These are phyloP conservation scores for Calcarius ornatus DNA, from an alignment of 2,113 vertebrate species.

Conservation along the genomic window DNA sequence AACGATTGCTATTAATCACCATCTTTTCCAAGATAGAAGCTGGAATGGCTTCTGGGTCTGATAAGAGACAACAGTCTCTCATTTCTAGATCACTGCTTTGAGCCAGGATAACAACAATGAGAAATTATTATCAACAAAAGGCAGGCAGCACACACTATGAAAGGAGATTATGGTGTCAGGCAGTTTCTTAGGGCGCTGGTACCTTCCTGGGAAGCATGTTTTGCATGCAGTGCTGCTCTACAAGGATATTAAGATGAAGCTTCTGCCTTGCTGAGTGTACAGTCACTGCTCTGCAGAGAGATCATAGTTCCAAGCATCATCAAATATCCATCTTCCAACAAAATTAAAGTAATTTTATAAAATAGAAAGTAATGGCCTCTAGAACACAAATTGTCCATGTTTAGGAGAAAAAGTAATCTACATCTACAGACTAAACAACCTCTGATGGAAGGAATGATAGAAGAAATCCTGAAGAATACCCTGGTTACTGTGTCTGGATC, in stretches of 20 bases:
- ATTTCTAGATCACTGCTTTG: background rate
- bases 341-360: background rate
- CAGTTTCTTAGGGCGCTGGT: background rate
- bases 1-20: background rate
- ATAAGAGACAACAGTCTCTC: background rate
- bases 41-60: background rate
- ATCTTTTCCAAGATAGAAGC: background rate
- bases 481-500: background rate
- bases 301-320: background rate
- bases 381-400: background rate
- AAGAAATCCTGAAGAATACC: background rate
- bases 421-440: background rate
- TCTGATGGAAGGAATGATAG: background rate
- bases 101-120: background rate
- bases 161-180: background rate
- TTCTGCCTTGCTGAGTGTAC: background rate
- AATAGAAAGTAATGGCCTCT: background rate
- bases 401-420: background rate
- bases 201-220: background rate
- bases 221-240: background rate
- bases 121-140: background rate
- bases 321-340: background rate
- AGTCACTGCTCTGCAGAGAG: background rate
- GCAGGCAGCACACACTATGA: background rate
- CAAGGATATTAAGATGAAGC: background rate